A percentile compares a stretch with the other conserved stretches of the same genome.
phyloP scores from a whole-genome alignment of 2,888 invertebrate genomes.

The Pelosia muscerda region DNA sequence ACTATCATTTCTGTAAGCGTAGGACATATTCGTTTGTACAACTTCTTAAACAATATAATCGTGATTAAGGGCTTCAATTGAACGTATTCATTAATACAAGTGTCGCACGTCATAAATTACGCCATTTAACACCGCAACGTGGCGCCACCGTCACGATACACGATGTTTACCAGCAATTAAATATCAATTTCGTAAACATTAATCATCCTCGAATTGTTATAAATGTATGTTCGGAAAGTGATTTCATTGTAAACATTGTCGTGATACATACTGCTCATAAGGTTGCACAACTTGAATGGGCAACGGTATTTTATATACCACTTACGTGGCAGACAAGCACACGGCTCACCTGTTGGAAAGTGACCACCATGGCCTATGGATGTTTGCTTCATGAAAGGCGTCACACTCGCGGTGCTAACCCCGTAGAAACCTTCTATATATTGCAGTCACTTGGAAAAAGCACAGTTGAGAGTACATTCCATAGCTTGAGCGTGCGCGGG shows the following conservation, averaged over 20 bases:
- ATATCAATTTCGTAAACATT: constrained; percentile 79
- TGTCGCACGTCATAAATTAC: constrained; percentile 63
- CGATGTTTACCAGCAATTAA: constrained; percentile 75
- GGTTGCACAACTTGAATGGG: background rate
- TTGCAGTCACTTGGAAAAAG: too few relatives aligned
- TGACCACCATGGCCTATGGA: too few relatives aligned
- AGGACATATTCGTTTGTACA: background rate
- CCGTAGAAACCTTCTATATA: too few relatives aligned
- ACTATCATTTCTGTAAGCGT: background rate
- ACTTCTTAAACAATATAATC: background rate
- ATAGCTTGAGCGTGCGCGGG: too few relatives aligned
- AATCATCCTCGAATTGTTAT: constrained; percentile 73
- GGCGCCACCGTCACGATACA: constrained; percentile 55
- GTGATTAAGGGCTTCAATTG: constrained; percentile 25
- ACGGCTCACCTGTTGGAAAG: too few relatives aligned
- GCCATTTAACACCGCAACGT: constrained; percentile 59
- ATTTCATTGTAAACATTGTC: constrained; percentile 35
- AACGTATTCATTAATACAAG: constrained; percentile 36
- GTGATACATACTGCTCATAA: constrained; percentile 33
- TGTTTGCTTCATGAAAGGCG: too few relatives aligned
- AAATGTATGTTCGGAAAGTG: constrained; percentile 53
- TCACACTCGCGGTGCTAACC: too few relatives aligned
- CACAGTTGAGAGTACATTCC: too few relatives aligned
- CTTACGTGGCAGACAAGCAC: too few relatives aligned
- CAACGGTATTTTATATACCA: background rate